Conservation (phyloP, 2,888 invertebrate species). For the Linnaemya vulpina region DNA sequence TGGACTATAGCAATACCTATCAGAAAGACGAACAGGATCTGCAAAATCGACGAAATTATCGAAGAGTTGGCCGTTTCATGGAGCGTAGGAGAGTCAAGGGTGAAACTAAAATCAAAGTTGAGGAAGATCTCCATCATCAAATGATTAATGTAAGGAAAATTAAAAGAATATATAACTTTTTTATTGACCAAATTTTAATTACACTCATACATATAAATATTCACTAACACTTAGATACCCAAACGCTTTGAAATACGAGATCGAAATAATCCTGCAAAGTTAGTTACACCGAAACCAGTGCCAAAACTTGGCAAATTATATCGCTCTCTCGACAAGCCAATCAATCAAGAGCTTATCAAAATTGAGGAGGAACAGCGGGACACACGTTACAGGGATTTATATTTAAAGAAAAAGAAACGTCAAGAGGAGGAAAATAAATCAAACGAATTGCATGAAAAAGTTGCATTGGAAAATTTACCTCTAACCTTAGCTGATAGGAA, state of each 20-base stretch:
- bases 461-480: conserved; percentile 69
- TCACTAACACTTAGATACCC: conserved; percentile 55
- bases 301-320: conserved; percentile 74
- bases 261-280: conserved; percentile 40
- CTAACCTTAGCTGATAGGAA: conserved; percentile 75
- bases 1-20: conserved; percentile 81
- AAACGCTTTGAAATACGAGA: conserved; percentile 58
- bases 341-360: conserved; percentile 73
- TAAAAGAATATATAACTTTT: background rate
- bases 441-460: conserved; percentile 47
- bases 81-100: conserved; percentile 76
- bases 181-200: background rate
- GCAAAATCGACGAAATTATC: conserved; percentile 79
- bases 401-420: conserved; percentile 74
- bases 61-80: conserved; percentile 78
- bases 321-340: conserved; percentile 77
- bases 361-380: conserved; percentile 74
- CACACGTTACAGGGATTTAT: conserved; percentile 78
- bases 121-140: conserved; percentile 76
- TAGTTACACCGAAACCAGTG: conserved; percentile 3
- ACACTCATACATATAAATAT: too few species aligned
- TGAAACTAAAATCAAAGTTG: conserved; percentile 74
- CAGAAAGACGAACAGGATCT: conserved; percentile 79
- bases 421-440: conserved; percentile 64
- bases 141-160: conserved; percentile 71